phyloP scores from a whole-genome alignment of 1,140 invertebrate genomes.

The Latrodectus geometricus region DNA sequence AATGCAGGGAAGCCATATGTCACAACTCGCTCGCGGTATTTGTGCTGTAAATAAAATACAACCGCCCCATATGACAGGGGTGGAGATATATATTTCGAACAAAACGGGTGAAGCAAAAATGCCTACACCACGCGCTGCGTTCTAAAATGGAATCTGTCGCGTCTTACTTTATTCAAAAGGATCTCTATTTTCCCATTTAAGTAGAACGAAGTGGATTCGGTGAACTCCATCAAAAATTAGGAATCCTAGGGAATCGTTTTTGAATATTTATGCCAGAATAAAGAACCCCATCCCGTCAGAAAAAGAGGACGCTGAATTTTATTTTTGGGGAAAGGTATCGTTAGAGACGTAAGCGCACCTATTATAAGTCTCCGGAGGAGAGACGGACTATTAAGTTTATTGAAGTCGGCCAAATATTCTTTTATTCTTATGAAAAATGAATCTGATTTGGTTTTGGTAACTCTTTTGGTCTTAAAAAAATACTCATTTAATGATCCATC shows the following conservation, averaged over 20 bases:
- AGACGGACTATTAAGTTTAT: background rate
- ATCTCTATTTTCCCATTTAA: background rate
- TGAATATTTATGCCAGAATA: background rate
- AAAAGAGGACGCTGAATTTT: background rate
- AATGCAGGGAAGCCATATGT: slow-evolving; percentile 1
- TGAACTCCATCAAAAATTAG: background rate
- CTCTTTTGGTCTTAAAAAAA: background rate
- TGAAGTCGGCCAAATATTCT: background rate
- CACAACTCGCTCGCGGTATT: background rate
- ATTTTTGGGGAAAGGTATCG: background rate
- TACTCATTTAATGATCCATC: background rate
- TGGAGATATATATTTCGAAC: slow-evolving; percentile 6
- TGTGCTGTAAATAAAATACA: slow-evolving; percentile 14
- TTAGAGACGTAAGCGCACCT: background rate
- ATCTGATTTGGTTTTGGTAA: background rate
- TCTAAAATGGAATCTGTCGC: background rate
- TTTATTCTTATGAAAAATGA: background rate
- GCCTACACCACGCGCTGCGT: background rate
- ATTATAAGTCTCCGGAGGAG: background rate
- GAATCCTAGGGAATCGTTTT: slow-evolving; percentile 1
- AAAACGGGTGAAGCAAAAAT: background rate
- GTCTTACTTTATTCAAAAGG: background rate
- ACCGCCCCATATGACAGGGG: slow-evolving; percentile 5
- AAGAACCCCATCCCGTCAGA: background rate
- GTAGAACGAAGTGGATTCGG: background rate